Base-by-base conservation (phyloP, 2,797 vertebrate genomes). In the Falco naumanni region DNA sequence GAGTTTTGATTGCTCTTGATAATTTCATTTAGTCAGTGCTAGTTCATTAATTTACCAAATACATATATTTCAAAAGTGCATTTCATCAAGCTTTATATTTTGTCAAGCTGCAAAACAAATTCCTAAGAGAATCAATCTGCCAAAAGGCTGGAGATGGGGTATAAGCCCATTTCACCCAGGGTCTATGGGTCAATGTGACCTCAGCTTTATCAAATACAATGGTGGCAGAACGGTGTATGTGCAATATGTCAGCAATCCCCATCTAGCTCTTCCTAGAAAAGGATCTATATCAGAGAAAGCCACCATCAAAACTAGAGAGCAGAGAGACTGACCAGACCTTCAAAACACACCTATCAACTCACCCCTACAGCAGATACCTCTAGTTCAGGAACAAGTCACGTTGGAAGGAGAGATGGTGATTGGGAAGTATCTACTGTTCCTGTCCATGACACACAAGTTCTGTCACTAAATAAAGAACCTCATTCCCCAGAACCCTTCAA, bases 41-140 rank as follows among this genome's bases (percentile, higher is more conserved):
- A 90, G 94, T 93, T 97, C 94, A 95, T 94, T 96, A 95, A 96
- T 95, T 94, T 95, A 94, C 86, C 80, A 84, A 95, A 96, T 90
- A 96, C 74, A 54, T 93, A 21, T 41, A 79, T 90, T 95, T 95
- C 77, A 77, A 84, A 96, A 92, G 60, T 92, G 71, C 66, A 43
- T 95, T 93, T 95, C 80, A 90, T 95, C 83, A 95, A 89, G 78
- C 77, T 91, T 95, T 91, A 57, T 72, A 74, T 94, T 95, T 95
- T 91, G 37, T 84, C 77, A 91, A 72, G 48, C 70, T 88, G 74
- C 66, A 87, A 91, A 96, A 84, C 59, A 93, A 90, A 84, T 78
- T 78, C 41, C n/a, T 83, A n/a, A 39, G 56, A 68, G 71, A 94
- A 69, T 37, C 63, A 53, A 22, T 41, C 56, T 84, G 70, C 72